Evolutionary conservation across 2,113 vertebrate species (phyloP).

Genomic region (Cryptotis parvus): DNA sequence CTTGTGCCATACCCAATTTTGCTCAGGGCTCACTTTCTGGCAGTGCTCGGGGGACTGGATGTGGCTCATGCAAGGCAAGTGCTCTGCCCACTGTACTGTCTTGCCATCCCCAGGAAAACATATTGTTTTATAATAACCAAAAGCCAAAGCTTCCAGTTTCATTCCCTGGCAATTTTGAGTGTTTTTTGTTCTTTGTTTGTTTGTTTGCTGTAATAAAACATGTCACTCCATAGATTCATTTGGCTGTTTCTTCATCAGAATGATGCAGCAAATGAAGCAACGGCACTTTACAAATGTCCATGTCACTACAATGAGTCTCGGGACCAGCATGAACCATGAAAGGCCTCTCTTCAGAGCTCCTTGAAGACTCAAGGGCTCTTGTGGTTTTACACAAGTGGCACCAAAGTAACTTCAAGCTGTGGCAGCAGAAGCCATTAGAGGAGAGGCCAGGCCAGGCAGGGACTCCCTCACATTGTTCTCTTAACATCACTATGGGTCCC

Average conservation of each 20-base stretch:
- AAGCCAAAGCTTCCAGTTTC: background rate
- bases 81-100: too few relatives aligned
- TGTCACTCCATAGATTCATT: background rate
- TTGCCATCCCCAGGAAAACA: too few relatives aligned
- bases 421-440: background rate
- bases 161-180: too few relatives aligned
- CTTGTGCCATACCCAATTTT: too few relatives aligned
- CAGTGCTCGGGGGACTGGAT: too few relatives aligned
- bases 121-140: background rate
- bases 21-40: too few relatives aligned
- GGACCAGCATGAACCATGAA: background rate
- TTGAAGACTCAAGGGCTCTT: slow-evolving; percentile 65
- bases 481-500: too few relatives aligned
- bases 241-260: background rate
- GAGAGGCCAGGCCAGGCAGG: background rate
- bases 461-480: background rate
- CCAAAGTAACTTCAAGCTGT: background rate
- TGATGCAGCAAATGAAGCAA: background rate
- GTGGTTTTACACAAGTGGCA: background rate
- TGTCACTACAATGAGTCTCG: slow-evolving; percentile 26
- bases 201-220: background rate
- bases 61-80: too few relatives aligned
- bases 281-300: background rate
- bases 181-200: too few relatives aligned
- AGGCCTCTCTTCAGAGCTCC: slow-evolving; percentile 18